Evolutionary conservation across 2,888 invertebrate species (phyloP), one percentile per base, ranked within the genome.

Genomic region (Phoenoteleia sp.): DNA sequence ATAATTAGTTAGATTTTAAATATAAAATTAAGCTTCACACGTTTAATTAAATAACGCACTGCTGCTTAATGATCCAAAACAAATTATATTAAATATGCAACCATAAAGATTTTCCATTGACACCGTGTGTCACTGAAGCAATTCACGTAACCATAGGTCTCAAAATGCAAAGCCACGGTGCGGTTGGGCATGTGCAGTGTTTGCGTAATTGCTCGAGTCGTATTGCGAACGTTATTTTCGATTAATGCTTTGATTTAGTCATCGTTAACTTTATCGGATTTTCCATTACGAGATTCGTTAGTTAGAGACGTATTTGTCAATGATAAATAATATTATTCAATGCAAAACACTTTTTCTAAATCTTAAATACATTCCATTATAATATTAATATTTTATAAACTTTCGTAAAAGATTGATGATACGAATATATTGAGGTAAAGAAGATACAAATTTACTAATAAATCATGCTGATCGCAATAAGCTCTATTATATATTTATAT

Each of bases 141-240:
- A 54, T 69, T 42, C 54, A 54, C 54, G 36, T 54, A 42, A 69
- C 39, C 69, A 13, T 42, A 42, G 21, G 54, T 69, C 69, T 69
- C 54, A 52, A 69, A 54, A 54, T 69, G 69, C 42, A 69, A 69
- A 54, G 54, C 54, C 69, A 39, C 69, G 49, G 54, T 69, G 54
- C 15, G 69, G 69, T 69, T 42, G 69, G 36, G 25, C 69, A 54
- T 54, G 69, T 69, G 69, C 69, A 69, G 42, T 69, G 74, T 74
- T 62, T 74, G 62, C 74, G 74, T 62, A 74, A 74, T 74, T 74
- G 62, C 62, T 64, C 75, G 62, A 62, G 64, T 75, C 19, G 75
- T 54, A 64, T 75, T 75, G 64, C 54, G 54, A 64, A 54, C 64
- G 75, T 64, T 64, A 64, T 42, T 64, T 75, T 75, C 75, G 64